Evolutionary conservation across 2,888 invertebrate genomes (phyloP).

Genomic region (Craniophora ligustri): DNA sequence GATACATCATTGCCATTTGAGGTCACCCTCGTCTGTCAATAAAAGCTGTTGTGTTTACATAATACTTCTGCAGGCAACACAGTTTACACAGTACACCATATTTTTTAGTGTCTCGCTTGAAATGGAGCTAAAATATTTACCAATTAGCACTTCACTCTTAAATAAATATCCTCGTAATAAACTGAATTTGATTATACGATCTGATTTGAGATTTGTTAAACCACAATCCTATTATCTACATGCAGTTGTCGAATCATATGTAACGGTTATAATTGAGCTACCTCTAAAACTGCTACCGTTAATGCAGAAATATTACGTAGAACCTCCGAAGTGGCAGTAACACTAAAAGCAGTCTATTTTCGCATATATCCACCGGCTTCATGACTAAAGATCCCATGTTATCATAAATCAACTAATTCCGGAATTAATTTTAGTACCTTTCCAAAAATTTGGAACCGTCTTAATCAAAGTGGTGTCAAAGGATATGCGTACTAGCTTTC

Average conservation of each 20-base stretch:
- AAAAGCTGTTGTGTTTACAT: constrained; percentile 5
- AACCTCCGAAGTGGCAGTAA: no score
- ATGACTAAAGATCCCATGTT: no score
- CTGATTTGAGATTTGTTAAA: background rate
- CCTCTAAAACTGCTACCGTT: no score
- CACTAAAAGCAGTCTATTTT: no score
- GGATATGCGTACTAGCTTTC: constrained; percentile 34
- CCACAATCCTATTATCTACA: no score
- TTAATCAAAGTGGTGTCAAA: background rate
- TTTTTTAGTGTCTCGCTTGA: background rate
- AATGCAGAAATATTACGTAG: no score
- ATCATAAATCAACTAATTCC: no score
- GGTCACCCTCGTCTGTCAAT: constrained; percentile 14
- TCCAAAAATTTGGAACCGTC: background rate
- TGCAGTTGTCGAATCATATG: no score
- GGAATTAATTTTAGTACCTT: background rate
- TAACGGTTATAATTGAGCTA: no score
- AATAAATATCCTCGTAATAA: background rate
- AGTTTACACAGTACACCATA: background rate
- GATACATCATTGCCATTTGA: constrained; percentile 1
- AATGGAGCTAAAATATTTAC: background rate
- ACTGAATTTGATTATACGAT: background rate
- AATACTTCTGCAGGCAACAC: background rate
- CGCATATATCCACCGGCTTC: no score
- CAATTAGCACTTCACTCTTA: background rate